These are phyloP conservation scores for Thripadectes ignobilis DNA, from an alignment of 2,797 vertebrate species.

Conservation along the genomic window DNA sequence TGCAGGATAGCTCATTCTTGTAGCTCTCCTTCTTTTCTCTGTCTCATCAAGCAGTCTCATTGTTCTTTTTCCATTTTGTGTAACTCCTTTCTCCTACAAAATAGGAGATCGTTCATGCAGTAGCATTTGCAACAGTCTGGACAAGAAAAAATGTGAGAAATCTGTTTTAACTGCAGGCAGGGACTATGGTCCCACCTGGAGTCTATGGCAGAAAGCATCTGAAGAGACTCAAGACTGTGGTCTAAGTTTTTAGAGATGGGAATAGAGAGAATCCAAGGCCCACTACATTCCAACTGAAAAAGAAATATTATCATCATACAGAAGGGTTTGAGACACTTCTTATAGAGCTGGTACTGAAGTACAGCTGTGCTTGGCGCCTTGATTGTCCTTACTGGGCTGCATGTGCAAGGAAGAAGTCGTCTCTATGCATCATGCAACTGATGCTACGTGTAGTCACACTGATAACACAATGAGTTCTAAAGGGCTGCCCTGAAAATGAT, in stretches of 20 bases:
- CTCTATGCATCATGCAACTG: no score
- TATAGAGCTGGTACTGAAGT: background rate
- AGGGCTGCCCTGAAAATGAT: background rate
- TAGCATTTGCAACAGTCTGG: background rate
- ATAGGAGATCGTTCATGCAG: fast-evolving
- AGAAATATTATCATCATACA: background rate
- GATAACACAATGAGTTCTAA: background rate
- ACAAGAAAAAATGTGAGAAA: background rate
- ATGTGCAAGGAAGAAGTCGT: background rate
- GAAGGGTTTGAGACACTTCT: background rate
- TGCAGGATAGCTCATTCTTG: no score
- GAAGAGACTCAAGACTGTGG: background rate
- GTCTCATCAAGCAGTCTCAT: no score
- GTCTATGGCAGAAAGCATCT: background rate
- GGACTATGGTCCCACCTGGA: background rate
- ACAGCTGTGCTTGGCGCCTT: background rate
- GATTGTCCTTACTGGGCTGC: background rate
- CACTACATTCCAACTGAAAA: background rate
- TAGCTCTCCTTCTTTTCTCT: no score
- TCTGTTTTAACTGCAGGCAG: background rate
- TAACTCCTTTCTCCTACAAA: no score
- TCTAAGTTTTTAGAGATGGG: background rate
- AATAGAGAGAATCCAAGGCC: background rate
- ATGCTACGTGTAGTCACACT: background rate
- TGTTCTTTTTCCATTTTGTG: no score